Conservation (phyloP, 2,888 invertebrate species). For the Drosophila meridionalis region DNA sequence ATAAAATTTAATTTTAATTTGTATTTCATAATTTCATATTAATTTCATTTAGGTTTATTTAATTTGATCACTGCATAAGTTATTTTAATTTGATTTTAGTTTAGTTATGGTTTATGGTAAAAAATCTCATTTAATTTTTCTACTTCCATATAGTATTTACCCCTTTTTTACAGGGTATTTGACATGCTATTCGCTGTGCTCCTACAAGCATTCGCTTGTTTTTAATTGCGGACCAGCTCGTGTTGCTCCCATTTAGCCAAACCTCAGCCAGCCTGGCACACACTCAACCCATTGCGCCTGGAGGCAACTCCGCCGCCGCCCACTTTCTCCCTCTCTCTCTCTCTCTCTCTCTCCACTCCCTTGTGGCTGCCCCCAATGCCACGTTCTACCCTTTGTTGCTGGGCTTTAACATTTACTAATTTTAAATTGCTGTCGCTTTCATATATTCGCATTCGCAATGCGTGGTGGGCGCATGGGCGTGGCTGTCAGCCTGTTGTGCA, state of each 20-base stretch:
- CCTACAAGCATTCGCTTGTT: slow-evolving; percentile 10
- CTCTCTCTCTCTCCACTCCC: neutral
- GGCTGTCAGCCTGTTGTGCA: slow-evolving; percentile 40
- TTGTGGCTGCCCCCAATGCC: neutral
- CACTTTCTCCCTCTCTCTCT: neutral
- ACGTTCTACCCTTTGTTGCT: slow-evolving; percentile 21
- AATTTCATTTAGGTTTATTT: too few species aligned
- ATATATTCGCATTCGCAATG: slow-evolving; percentile 17
- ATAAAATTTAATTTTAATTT: too few species aligned
- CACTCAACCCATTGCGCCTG: neutral
- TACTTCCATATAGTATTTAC: neutral
- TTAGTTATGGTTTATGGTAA: neutral
- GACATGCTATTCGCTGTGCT: too few species aligned
- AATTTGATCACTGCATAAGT: too few species aligned
- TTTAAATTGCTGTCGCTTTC: slow-evolving; percentile 63
- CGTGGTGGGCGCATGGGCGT: slow-evolving; percentile 23
- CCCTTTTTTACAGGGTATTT: slow-evolving; percentile 9
- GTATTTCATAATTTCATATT: too few species aligned
- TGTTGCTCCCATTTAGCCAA: slow-evolving; percentile 59
- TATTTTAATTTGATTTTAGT: too few species aligned
- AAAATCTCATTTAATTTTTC: neutral
- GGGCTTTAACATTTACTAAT: slow-evolving; percentile 72
- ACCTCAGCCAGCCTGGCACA: slow-evolving; percentile 31
- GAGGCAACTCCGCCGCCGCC: neutral
- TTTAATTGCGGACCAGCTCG: slow-evolving; percentile 66